These are phyloP conservation scores for Nyctibius bracteatus DNA, from an alignment of 2,113 vertebrate species.

Conservation along the genomic window DNA sequence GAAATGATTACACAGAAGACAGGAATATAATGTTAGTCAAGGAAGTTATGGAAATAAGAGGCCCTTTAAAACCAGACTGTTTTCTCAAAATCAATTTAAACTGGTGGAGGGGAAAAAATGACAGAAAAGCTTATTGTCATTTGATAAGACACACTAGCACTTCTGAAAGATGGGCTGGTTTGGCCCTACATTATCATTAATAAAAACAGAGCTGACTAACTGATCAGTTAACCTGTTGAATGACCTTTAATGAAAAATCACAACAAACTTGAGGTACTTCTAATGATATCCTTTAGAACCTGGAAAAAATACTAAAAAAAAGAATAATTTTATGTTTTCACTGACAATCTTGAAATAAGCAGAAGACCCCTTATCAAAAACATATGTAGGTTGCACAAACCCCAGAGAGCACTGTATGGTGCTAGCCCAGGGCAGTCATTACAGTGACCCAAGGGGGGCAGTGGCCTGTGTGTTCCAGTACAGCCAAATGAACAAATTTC, in stretches of 20 bases:
- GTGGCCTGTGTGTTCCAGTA: background rate
- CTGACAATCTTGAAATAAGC: background rate
- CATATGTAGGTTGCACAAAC: background rate
- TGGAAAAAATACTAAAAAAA: background rate
- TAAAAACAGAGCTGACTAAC: background rate
- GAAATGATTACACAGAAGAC: background rate
- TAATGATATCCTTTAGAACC: background rate
- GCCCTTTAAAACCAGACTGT: background rate
- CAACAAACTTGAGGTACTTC: background rate
- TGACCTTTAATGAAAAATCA: background rate
- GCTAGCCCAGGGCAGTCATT: background rate
- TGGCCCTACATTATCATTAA: background rate
- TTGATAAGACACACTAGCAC: background rate
- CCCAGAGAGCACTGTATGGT: rapidly evolving
- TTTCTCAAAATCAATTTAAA: background rate
- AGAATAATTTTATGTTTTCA: background rate
- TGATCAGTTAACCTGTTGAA: background rate
- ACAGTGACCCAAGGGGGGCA: rapidly evolving
- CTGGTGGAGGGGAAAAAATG: too few relatives aligned
- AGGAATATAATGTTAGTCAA: background rate
- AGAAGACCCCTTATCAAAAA: background rate
- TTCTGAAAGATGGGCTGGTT: background rate
- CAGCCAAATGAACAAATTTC: background rate
- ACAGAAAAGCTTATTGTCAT: background rate
- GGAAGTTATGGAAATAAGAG: background rate